phyloP scores from a whole-genome alignment of 1,140 invertebrate species.

The Drosophila miranda region DNA sequence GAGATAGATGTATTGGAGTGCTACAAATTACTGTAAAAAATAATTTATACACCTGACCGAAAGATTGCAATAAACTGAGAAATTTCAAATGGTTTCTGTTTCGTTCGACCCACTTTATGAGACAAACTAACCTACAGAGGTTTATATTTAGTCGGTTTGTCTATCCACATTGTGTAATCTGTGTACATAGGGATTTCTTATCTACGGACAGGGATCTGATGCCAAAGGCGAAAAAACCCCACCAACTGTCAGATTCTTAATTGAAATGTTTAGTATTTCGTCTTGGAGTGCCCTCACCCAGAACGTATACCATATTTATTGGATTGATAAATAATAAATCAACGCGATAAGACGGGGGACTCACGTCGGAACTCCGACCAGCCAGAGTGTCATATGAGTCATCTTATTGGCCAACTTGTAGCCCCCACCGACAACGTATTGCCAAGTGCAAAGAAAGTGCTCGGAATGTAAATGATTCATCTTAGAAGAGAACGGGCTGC shows the following conservation, averaged over 20 bases:
- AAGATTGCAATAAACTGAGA: conserved; percentile 62
- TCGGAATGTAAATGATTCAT: conserved; percentile 26
- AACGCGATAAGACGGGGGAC: conserved; percentile 48
- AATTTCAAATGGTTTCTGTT: conserved; percentile 81
- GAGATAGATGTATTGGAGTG: conserved; percentile 40
- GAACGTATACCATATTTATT: conserved; percentile 12
- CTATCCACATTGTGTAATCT: conserved; percentile 3
- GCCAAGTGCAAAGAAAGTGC: conserved; percentile 13
- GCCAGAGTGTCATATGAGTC: conserved; percentile 9
- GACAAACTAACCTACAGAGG: conserved; percentile 12
- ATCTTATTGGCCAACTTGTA: not conserved
- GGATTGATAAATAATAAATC: conserved; percentile 27
- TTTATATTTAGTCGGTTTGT: conserved; percentile 1
- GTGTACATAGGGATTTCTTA: not conserved
- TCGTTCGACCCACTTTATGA: too few relatives aligned
- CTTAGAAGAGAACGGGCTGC: conserved; percentile 1
- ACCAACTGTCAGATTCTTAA: conserved; percentile 21
- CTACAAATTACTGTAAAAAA: conserved; percentile 70
- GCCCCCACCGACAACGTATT: not conserved
- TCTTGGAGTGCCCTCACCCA: conserved; percentile 4
- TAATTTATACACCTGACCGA: conserved; percentile 49
- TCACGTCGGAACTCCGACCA: conserved; percentile 33
- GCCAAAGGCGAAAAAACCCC: conserved; percentile 9
- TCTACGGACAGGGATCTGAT: not conserved
- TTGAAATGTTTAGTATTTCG: conserved; percentile 1